Conservation (phyloP, 1,140 invertebrate genomes). For the Reticulitermes speratus region DNA sequence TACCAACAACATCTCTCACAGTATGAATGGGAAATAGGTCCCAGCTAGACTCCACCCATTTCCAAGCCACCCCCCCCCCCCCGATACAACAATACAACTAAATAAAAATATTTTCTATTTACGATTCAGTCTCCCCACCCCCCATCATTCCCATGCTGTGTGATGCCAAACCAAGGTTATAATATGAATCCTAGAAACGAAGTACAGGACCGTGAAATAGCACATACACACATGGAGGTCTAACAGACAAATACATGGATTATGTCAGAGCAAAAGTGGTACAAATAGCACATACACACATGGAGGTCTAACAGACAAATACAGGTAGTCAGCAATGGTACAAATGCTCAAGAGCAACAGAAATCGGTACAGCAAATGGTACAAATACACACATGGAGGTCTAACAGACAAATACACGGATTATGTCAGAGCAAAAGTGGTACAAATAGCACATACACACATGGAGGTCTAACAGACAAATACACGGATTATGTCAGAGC, state of each 20-base stretch:
- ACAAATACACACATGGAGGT: too few relatives aligned
- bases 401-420: too few relatives aligned
- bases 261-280: not conserved
- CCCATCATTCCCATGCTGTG: not conserved
- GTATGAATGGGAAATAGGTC: not conserved
- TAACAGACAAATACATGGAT: not conserved
- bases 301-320: too few relatives aligned
- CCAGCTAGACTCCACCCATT: slow-evolving; percentile 3
- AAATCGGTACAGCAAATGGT: too few relatives aligned
- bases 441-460: too few relatives aligned
- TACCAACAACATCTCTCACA: not conserved
- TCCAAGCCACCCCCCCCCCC: not conserved
- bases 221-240: too few relatives aligned
- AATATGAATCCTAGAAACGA: not conserved
- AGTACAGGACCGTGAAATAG: not conserved
- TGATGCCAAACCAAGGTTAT: not conserved
- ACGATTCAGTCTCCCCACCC: not conserved
- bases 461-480: too few relatives aligned
- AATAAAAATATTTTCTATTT: not conserved
- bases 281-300: too few relatives aligned
- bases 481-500: too few relatives aligned
- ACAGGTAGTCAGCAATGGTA: too few relatives aligned
- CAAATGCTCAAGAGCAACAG: too few relatives aligned
- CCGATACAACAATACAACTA: not conserved
- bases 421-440: too few relatives aligned